phyloP scores from a whole-genome alignment of 2,888 invertebrate species.

The Pharmacophagus antenor region DNA sequence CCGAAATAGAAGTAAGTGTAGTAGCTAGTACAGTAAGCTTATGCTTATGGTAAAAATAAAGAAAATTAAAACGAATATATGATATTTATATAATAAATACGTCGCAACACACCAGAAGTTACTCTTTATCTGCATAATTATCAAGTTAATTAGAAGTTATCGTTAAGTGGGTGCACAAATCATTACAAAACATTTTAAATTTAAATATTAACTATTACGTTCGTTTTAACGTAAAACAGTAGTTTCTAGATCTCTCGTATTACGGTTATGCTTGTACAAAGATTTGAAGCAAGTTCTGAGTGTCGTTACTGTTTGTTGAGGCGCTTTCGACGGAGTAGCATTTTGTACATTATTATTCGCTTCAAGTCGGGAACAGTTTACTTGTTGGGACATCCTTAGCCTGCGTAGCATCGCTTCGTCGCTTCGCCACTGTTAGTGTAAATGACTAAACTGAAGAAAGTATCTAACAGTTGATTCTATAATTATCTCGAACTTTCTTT shows the following conservation, averaged over 20 bases:
- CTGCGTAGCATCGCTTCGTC: conserved; percentile 32
- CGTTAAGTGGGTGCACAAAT: background rate
- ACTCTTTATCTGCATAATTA: background rate
- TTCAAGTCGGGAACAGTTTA: conserved; percentile 47
- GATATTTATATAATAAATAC: too few relatives aligned
- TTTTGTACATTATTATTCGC: conserved; percentile 46
- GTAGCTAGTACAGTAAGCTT: too few relatives aligned
- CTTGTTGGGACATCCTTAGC: conserved; percentile 53
- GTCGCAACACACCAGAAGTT: too few relatives aligned
- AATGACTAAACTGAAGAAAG: conserved; percentile 49
- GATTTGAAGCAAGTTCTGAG: conserved; percentile 43
- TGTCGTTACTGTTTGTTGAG: conserved; percentile 42
- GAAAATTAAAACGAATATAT: too few relatives aligned
- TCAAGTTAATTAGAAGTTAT: too few relatives aligned
- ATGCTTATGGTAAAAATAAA: too few relatives aligned
- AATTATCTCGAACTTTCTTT: conserved; percentile 56
- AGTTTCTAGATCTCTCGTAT: conserved; percentile 16
- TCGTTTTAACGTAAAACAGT: conserved; percentile 12
- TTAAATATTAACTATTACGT: background rate
- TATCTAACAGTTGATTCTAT: conserved; percentile 57
- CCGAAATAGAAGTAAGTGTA: too few relatives aligned
- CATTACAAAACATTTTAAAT: background rate
- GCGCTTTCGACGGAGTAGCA: conserved; percentile 35
- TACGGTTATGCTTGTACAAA: conserved; percentile 35
- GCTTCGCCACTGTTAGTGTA: conserved; percentile 41